A percentile compares a stretch with the other conserved stretches of the same genome.
Conservation (phyloP, 2,888 invertebrate genomes). For the Malthinus seriepunctatus region DNA sequence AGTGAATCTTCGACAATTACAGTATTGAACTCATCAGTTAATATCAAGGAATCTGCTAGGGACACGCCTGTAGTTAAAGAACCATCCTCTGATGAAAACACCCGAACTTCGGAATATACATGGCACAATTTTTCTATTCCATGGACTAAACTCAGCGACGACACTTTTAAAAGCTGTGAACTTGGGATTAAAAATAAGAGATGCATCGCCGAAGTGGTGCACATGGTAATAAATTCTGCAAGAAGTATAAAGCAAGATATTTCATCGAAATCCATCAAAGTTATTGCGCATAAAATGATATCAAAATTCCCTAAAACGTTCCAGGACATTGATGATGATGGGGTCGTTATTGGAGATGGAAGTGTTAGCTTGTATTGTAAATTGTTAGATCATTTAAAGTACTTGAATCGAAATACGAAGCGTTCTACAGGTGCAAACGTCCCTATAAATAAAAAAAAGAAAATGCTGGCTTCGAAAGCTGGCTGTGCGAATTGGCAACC, state of each 20-base stretch:
- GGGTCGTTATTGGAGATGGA: neutral
- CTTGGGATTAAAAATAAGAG: too few species aligned
- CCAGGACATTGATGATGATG: neutral
- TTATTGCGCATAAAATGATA: neutral
- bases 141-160: neutral
- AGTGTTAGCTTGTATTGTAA: neutral
- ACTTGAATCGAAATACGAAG: neutral
- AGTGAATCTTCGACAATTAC: too few species aligned
- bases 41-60: too few species aligned
- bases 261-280: neutral
- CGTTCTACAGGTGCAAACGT: neutral
- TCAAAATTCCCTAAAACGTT: neutral
- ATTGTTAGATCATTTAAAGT: neutral
- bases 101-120: neutral
- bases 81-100: too few species aligned
- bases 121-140: neutral
- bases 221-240: neutral
- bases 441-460: neutral
- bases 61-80: too few species aligned
- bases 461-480: slow-evolving; percentile 5
- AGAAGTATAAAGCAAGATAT: neutral
- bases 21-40: too few species aligned
- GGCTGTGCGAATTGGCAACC: slow-evolving; percentile 15
- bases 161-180: too few species aligned
- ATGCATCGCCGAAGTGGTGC: neutral